phyloP scores from a whole-genome alignment of 2,888 invertebrate genomes.

The Quadroppia sp. region DNA sequence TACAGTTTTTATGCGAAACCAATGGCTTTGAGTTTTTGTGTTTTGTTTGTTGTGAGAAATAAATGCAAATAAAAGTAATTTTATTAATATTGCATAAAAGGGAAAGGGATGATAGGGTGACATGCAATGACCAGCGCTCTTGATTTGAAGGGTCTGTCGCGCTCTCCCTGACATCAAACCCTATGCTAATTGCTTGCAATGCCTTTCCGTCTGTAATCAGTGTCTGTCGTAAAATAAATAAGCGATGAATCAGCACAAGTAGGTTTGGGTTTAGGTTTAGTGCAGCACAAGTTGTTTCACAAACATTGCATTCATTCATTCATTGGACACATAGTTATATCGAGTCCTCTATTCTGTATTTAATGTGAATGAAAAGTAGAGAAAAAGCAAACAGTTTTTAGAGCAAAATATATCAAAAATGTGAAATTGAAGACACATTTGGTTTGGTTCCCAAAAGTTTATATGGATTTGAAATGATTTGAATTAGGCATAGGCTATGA shows the following conservation, averaged over 20 bases:
- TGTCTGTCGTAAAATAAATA: conserved; percentile 16
- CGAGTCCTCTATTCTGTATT: neutral
- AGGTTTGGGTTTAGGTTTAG: neutral
- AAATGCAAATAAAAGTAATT: neutral
- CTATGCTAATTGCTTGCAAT: neutral
- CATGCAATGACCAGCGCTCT: conserved; percentile 29
- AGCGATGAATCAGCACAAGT: conserved; percentile 25
- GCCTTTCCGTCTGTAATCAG: neutral
- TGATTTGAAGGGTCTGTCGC: neutral
- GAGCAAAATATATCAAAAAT: neutral
- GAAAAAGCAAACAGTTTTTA: neutral
- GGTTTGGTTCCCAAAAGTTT: conserved; percentile 16
- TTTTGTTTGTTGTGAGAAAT: neutral
- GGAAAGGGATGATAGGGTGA: conserved; percentile 1
- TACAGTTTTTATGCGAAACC: too few relatives aligned
- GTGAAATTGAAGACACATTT: conserved; percentile 12
- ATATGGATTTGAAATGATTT: neutral
- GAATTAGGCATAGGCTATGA: conserved; percentile 24
- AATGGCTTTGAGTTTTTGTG: too few relatives aligned
- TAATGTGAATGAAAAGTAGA: neutral
- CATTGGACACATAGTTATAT: neutral
- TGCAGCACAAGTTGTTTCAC: neutral
- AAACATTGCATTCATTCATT: conserved; percentile 11
- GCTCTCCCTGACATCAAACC: too few relatives aligned
- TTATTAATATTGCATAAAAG: neutral